These are phyloP conservation scores for Microcebus lehilahytsara DNA, from an alignment of 2,113 vertebrate species.

Conservation along the genomic window DNA sequence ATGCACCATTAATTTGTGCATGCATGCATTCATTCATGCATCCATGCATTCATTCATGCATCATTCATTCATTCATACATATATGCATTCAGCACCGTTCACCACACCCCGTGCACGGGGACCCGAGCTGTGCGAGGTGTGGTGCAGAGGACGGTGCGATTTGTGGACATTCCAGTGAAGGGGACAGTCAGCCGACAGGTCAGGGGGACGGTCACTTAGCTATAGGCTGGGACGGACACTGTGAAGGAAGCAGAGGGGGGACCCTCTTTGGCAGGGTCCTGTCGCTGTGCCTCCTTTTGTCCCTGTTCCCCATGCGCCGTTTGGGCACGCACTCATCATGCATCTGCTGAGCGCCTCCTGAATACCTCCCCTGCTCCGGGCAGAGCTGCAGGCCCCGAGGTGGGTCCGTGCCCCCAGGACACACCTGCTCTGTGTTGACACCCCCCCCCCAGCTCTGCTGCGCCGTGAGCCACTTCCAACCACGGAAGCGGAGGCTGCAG, in stretches of 20 bases:
- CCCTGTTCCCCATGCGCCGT: not conserved
- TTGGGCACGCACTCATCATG: not conserved
- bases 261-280: not conserved
- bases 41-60: not conserved
- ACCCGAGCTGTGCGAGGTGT: fast-evolving
- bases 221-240: not conserved
- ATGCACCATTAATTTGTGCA: too few relatives aligned
- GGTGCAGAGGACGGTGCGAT: fast-evolving
- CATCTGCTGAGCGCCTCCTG: fast-evolving
- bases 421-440: too few relatives aligned
- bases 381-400: fast-evolving
- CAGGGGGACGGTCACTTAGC: not conserved
- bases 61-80: too few relatives aligned
- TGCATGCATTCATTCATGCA: not conserved
- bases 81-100: not conserved
- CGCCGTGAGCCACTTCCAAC: not conserved
- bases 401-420: too few relatives aligned
- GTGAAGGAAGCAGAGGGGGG: not conserved
- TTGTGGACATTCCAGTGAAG: fast-evolving
- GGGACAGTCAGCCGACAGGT: not conserved
- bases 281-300: too few relatives aligned
- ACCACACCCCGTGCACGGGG: fast-evolving
- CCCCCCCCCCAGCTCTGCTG: fast-evolving
- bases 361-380: fast-evolving
- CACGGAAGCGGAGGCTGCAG: too few relatives aligned